Evolutionary conservation across 2,888 invertebrate species (phyloP), one percentile per base, ranked within the genome.

Genomic region (Orthonevra nobilis): DNA sequence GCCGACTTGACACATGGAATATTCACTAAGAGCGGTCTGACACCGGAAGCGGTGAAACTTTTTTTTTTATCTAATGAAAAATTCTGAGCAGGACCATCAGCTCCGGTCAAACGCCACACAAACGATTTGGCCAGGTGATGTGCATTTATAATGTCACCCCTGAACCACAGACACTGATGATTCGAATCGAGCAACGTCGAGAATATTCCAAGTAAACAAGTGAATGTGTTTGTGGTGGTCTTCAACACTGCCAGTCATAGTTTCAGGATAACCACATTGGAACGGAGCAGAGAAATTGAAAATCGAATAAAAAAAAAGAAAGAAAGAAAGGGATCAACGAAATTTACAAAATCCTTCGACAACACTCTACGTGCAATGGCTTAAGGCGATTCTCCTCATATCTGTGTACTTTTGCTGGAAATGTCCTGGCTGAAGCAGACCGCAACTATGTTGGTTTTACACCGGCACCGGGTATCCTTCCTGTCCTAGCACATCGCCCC

Each of bases 61-160:
- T 77, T 64, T 77, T 48, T 64, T 77, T 64, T 77, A 60, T 72
- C 64, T 54, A 54, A 64, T 70, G 72, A 48, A 60, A 46, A 46
- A 54, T 58, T 34, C 54, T 46, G n/a, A n/a, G n/a, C n/a, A n/a
- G n/a, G n/a, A n/a, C n/a, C n/a, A n/a, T n/a, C 52, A 64, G 36
- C 34, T 42, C 63, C 32, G 34, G 14, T 14, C 30, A n/a, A 4
- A 7, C 10, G 6, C 42, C 52, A 40, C n/a, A 6, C 40, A 36
- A 48, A 50, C 10, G 19, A 54, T 70, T 60, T 60, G 72, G 52
- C 54, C 64, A 54, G 38, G 38, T 44, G 61, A 60, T 44, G 61
- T 69, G 58, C 56, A 66, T 40, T 50, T 30, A 46, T 48, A 7
- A 19, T 28, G 38, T 46, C 2, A 20, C 14, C n/a, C 20, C 20